Conservation (phyloP, 2,797 vertebrate species). For the Acrossocheilus fasciatus region DNA sequence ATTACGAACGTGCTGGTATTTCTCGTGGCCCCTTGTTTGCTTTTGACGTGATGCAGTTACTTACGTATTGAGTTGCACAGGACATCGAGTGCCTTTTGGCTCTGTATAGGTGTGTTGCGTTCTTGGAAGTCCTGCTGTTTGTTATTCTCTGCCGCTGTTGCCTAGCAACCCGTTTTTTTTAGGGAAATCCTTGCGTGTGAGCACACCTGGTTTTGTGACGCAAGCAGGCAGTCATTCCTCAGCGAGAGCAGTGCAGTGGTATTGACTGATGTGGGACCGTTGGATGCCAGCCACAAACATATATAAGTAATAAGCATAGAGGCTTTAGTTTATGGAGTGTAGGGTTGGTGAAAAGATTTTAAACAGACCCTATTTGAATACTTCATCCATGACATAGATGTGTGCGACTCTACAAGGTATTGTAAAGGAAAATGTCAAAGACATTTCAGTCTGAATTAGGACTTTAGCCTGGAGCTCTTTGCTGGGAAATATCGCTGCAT, state of each 20-base stretch:
- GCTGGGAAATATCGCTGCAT: slow-evolving; percentile 37
- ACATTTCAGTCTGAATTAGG: slow-evolving; percentile 21
- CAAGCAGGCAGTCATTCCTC: slow-evolving; percentile 44
- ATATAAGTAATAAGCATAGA: slow-evolving; percentile 28
- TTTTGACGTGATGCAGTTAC: slow-evolving; percentile 24
- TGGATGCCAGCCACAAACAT: not conserved
- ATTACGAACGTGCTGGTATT: not conserved
- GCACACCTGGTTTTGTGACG: slow-evolving; percentile 54
- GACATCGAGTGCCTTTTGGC: not conserved
- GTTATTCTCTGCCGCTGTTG: slow-evolving; percentile 50
- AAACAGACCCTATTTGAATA: slow-evolving; percentile 24
- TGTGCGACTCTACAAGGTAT: not conserved
- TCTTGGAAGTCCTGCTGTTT: slow-evolving; percentile 52
- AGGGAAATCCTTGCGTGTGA: slow-evolving; percentile 66
- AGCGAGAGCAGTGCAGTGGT: slow-evolving; percentile 22
- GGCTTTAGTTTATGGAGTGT: slow-evolving; percentile 18
- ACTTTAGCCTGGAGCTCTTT: slow-evolving; percentile 26
- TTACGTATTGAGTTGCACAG: not conserved
- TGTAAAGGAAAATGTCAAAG: not conserved
- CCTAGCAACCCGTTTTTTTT: slow-evolving; percentile 59
- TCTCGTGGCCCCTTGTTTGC: not conserved
- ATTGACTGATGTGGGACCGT: slow-evolving; percentile 34
- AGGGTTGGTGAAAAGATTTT: slow-evolving; percentile 3
- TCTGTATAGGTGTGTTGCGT: slow-evolving; percentile 13
- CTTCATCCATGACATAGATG: slow-evolving; percentile 27